phyloP scores from a whole-genome alignment of 2,888 invertebrate species.

The Arge pagana region DNA sequence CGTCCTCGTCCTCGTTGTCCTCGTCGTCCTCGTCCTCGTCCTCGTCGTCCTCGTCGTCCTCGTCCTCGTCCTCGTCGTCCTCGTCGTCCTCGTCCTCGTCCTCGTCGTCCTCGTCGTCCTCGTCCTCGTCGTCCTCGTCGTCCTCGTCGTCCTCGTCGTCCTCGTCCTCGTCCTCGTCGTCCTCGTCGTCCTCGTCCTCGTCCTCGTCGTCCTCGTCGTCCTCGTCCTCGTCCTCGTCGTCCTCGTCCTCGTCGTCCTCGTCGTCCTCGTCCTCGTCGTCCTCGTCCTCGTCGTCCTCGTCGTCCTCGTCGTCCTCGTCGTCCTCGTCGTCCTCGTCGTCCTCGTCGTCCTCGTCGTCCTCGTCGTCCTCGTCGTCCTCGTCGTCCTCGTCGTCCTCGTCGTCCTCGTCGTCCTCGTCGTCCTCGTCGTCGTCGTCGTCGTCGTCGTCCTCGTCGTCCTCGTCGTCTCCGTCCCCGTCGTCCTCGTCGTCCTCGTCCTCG shows the following conservation, averaged over 20 bases:
- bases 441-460: too few species aligned
- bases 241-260: background rate
- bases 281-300: constrained; percentile 9
- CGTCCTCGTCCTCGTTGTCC: too few species aligned
- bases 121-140: constrained; percentile 7
- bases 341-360: constrained; percentile 1
- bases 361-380: background rate
- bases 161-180: constrained; percentile 10
- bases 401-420: background rate
- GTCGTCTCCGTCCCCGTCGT: too few species aligned
- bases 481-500: background rate
- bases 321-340: background rate
- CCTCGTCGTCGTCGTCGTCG: background rate
- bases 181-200: background rate
- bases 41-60: background rate
- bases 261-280: background rate
- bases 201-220: background rate
- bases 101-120: background rate
- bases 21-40: background rate
- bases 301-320: constrained; percentile 1
- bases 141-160: background rate
- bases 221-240: background rate
- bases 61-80: background rate
- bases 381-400: background rate
- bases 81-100: background rate